Base-by-base conservation (phyloP, 2,888 invertebrate species). In the Eupithecia dodoneata region DNA sequence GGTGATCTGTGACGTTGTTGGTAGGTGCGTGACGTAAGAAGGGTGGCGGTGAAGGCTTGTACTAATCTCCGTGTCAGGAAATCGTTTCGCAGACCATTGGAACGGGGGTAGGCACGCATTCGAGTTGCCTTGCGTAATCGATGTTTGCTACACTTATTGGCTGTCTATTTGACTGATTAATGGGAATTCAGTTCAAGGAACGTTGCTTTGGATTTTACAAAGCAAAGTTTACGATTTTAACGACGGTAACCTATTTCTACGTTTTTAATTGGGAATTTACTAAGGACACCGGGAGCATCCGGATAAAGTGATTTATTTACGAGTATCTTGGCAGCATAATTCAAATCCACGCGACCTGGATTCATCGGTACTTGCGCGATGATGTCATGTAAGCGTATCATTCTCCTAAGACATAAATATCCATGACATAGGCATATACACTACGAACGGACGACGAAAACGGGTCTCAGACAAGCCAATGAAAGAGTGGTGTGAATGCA, bases 21-120 rank as follows among this genome's bases (percentile, higher is more conserved):
- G 84, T 86, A 80, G 85, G 94, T 95, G 94, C 95, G 95, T 95
- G 95, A 94, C 90, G 94, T 94, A 95, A 94, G 94, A 91, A 92
- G 95, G 95, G 95, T 92, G 89, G 91, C 90, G 92, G 95, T 94
- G 95, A 94, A 93, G 93, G 93, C 93, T 94, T 94, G 95, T 95
- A 93, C 95, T 95, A 95, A 95, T 94, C 95, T 93, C 95, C 95
- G 92, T 94, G 95, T 95, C 95, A 95, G 94, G 94, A 93, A 94
- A 94, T 94, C 94, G 95, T 94, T 95, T 94, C 92, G 94, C 94
- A 94, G 94, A 89, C 93, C 95, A 95, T 94, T 93, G 92, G 92
- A 94, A 91, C 89, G 92, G 88, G 52, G 94, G 93, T 92, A 89
- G 90, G 90, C 95, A 94, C 92, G 94, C 94, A 92, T 93, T 93